A percentile compares a stretch with the other conserved stretches of the same genome.
Conservation (phyloP, 2,797 vertebrate genomes). For the Chelon auratus region DNA sequence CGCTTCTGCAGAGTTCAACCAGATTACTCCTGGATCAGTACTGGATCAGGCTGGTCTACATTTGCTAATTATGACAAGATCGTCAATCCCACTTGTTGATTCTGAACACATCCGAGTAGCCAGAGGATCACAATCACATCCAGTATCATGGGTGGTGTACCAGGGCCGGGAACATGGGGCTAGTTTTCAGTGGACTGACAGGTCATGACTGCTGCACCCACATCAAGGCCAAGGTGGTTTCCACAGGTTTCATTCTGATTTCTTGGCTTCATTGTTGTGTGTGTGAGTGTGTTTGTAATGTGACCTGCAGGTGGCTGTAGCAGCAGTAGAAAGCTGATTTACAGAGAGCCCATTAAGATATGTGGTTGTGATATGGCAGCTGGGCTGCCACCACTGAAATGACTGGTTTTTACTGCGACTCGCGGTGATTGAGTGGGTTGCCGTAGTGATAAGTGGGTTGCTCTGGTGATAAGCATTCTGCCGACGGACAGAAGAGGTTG, state of each 20-base stretch:
- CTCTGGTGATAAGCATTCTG: slow-evolving; percentile 77
- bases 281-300: slow-evolving; percentile 29
- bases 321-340: slow-evolving; percentile 64
- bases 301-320: slow-evolving; percentile 46
- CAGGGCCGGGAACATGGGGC: slow-evolving; percentile 30
- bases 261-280: background rate
- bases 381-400: slow-evolving; percentile 65
- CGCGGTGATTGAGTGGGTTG: slow-evolving; percentile 75
- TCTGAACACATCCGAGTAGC: slow-evolving; percentile 27
- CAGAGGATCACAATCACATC: slow-evolving; percentile 43
- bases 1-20: too few species aligned
- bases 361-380: slow-evolving; percentile 68
- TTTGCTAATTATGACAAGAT: slow-evolving; percentile 33
- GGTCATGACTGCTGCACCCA: slow-evolving; percentile 25
- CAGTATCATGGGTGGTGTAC: slow-evolving; percentile 39
- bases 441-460: slow-evolving; percentile 79
- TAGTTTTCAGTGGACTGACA: slow-evolving; percentile 14
- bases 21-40: background rate
- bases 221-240: slow-evolving; percentile 20
- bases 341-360: slow-evolving; percentile 68
- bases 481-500: slow-evolving; percentile 62
- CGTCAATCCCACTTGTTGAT: slow-evolving; percentile 39
- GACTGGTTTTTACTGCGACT: slow-evolving; percentile 65
- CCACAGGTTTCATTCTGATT: slow-evolving; percentile 8
- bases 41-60: slow-evolving; percentile 23